Percentiles rank a stretch among this genome's conserved stretches.
Evolutionary conservation across 2,113 vertebrate genomes (phyloP).

Genomic region (Forbesichthys agassizii): DNA sequence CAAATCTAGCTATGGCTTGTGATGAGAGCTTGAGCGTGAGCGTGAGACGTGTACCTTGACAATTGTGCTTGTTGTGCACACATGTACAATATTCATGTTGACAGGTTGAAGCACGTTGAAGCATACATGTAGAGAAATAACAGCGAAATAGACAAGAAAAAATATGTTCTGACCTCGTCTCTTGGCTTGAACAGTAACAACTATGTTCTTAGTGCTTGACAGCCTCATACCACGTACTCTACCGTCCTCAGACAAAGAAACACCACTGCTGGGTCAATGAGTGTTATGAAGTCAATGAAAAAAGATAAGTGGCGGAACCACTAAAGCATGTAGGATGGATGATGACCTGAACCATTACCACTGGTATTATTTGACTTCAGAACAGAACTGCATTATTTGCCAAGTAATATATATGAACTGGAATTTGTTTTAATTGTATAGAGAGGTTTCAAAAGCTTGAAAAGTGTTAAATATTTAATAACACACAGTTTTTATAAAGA

Average conservation of each 20-base stretch:
- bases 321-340: not conserved
- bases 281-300: not conserved
- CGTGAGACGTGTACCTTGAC: conserved; percentile 8
- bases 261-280: not conserved
- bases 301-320: not conserved
- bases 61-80: not conserved
- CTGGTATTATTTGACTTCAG: not conserved
- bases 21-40: too few relatives aligned
- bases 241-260: not conserved
- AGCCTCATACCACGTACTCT: not conserved
- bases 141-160: too few relatives aligned
- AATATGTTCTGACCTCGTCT: conserved; percentile 3
- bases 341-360: not conserved
- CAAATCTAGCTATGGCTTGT: not conserved
- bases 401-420: not conserved
- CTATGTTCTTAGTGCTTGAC: not conserved
- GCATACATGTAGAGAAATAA: too few relatives aligned
- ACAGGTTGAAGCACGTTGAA: too few relatives aligned
- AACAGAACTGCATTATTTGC: not conserved
- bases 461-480: not conserved
- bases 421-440: not conserved
- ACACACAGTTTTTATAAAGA: not conserved
- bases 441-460: not conserved
- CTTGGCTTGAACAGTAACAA: conserved; percentile 25
- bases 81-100: too few relatives aligned